phyloP scores from a whole-genome alignment of 2,797 vertebrate species.

The Botia almorhae region DNA sequence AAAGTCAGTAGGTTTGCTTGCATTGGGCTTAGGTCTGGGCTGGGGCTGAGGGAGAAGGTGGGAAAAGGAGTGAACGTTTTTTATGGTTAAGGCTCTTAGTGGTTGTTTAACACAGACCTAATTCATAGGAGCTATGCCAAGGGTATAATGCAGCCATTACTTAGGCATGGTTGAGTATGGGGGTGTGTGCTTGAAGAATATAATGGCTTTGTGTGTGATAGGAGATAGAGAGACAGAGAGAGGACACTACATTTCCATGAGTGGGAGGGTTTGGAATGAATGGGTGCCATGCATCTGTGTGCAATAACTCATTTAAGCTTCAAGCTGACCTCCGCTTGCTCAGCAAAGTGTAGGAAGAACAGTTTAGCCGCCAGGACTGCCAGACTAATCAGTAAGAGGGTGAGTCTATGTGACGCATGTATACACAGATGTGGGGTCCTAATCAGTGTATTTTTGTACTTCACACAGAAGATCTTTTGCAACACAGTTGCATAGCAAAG shows the following conservation, averaged over 20 bases:
- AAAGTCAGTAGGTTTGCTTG: slow-evolving; percentile 66
- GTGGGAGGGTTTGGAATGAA: slow-evolving; percentile 7
- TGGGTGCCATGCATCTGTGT: slow-evolving; percentile 30
- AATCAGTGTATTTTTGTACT: slow-evolving; percentile 26
- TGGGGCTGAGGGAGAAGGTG: slow-evolving; percentile 33
- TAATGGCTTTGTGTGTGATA: slow-evolving; percentile 33
- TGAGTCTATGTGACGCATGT: slow-evolving; percentile 22
- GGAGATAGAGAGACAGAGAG: not conserved
- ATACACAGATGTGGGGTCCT: slow-evolving; percentile 36
- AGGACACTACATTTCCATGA: not conserved
- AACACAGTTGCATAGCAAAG: slow-evolving; percentile 5
- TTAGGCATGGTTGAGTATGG: slow-evolving; percentile 20
- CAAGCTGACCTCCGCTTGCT: slow-evolving; percentile 37
- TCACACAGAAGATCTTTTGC: slow-evolving; percentile 22
- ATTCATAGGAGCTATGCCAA: slow-evolving; percentile 39
- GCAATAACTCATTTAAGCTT: slow-evolving; percentile 18
- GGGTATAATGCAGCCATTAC: slow-evolving; percentile 45
- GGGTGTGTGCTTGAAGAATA: slow-evolving; percentile 16
- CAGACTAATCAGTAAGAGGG: slow-evolving; percentile 1
- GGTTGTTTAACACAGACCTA: slow-evolving; percentile 45
- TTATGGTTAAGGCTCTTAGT: slow-evolving; percentile 48
- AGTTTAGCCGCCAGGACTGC: not conserved
- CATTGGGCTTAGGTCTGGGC: slow-evolving; percentile 30
- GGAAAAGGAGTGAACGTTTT: slow-evolving; percentile 41
- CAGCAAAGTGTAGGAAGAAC: slow-evolving; percentile 42